Evolutionary conservation across 2,797 vertebrate genomes (phyloP), one percentile per base, ranked within the genome.

Genomic region (Clarias platycephalus): DNA sequence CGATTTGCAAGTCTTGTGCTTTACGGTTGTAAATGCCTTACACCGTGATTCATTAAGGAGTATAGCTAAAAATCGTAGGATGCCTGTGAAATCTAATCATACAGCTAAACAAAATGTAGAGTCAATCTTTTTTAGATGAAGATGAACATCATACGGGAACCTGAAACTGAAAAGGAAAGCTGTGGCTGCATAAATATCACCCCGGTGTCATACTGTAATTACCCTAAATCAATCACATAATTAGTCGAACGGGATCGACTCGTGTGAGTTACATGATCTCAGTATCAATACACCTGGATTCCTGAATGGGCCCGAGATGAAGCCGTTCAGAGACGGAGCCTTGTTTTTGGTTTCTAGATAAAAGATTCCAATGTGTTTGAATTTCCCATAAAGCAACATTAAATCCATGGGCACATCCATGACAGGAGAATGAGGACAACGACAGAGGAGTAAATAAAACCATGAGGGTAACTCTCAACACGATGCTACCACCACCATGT

Each of bases 401-500:
- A 44, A 53, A 74, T 16, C 12, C 6, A 8, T 18, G 3, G 3
- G 3, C 70, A 24, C 66, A 70, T 24, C 20, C 37, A 40, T 70
- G 67, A 70, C 34, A 37, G 34, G 8, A 2, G 44, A 12, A 12
- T 49, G 44, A 49, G 2, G 49, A 49, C 49, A 13, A 49, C 49
- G 24, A 15, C 12, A 4, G 70, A n/a, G 40, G 37, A 71, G 68
- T 24, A n/a, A 53, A n/a, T 53, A 13, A 24, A 37, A 71, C 22
- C 37, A 1, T 2, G 13, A 44, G 40, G 8, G 9, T 55, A 75
- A n/a, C 22, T 6, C 13, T 60, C 20, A 16, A 16, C 55, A 62
- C 15, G 31, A 60, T 77, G 57, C 75, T 77, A 60, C 57, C 57
- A 62, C 26, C 72, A 60, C 75, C 53, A 77, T 75, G 72, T 0